A percentile compares a stretch with the other conserved stretches of the same genome.
These are phyloP conservation scores for Asobara japonica DNA, from an alignment of 1,140 invertebrate genomes.

Conservation along the genomic window DNA sequence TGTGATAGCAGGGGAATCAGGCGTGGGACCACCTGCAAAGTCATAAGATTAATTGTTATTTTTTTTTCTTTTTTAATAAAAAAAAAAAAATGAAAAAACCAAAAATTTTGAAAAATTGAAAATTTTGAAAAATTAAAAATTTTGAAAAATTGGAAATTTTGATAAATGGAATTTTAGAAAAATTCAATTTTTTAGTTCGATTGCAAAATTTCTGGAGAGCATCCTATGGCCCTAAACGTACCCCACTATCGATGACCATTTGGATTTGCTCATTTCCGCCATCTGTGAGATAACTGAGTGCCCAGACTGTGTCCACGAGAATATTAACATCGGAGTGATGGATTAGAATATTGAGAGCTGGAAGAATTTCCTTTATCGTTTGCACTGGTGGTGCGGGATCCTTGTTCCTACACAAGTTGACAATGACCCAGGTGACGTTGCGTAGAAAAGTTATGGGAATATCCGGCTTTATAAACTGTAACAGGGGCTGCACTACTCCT, in stretches of 20 bases:
- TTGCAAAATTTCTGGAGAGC: too few species aligned
- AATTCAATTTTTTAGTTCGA: too few species aligned
- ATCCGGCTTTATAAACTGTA: constrained; percentile 92
- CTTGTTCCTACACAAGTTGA: constrained; percentile 96
- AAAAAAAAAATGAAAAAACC: too few species aligned
- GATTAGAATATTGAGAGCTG: constrained; percentile 93
- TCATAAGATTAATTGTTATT: too few species aligned
- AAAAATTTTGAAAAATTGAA: too few species aligned
- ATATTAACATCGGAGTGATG: constrained; percentile 97
- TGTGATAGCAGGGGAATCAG: constrained; percentile 95
- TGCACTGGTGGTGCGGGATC: constrained; percentile 87
- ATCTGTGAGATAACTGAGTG: constrained; percentile 97
- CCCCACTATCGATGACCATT: constrained; percentile 96
- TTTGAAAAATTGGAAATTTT: too few species aligned
- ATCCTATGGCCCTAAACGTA: too few species aligned
- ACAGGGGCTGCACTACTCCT: constrained; percentile 88
- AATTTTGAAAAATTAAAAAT: too few species aligned
- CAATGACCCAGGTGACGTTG: constrained; percentile 98
- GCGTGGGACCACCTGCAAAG: constrained; percentile 93
- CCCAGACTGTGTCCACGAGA: constrained; percentile 99
- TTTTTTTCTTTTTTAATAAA: too few species aligned
- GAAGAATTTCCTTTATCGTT: constrained; percentile 93
- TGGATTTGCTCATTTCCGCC: constrained; percentile 99
- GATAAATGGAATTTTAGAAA: too few species aligned
- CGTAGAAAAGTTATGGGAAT: constrained; percentile 93